A percentile compares a stretch with the other conserved stretches of the same genome.
phyloP scores from a whole-genome alignment of 1,140 invertebrate species.

The Kradibia gibbosae region DNA sequence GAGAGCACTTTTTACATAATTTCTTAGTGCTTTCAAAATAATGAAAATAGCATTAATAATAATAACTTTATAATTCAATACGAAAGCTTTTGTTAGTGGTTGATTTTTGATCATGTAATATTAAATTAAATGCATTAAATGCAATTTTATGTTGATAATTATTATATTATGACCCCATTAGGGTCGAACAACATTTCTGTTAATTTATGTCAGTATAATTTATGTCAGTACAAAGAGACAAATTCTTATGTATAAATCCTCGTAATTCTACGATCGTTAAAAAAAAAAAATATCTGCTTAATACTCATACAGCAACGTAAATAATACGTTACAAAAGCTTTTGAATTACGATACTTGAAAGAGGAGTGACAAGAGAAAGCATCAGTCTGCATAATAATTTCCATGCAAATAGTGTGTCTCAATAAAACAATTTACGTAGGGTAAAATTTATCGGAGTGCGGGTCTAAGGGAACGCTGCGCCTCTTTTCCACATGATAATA shows the following conservation, averaged over 20 bases:
- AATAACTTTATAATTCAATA: too few species aligned
- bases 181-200: neutral
- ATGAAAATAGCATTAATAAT: too few species aligned
- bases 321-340: neutral
- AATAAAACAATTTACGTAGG: neutral
- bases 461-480: neutral
- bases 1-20: too few species aligned
- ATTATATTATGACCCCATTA: too few species aligned
- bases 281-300: neutral
- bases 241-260: neutral
- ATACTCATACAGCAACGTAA: neutral
- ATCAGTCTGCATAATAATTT: neutral
- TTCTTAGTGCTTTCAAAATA: too few species aligned
- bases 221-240: neutral
- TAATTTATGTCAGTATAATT: neutral
- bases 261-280: neutral
- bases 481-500: neutral
- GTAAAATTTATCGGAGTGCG: slow-evolving; percentile 2
- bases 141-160: too few species aligned
- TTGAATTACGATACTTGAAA: neutral
- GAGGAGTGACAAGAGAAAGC: neutral
- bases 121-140: too few species aligned
- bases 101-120: too few species aligned
- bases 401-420: neutral
- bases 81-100: too few species aligned